A percentile compares a stretch with the other conserved stretches of the same genome.
Conservation (phyloP, 1,140 invertebrate species). For the Meloidogyne floridensis region DNA sequence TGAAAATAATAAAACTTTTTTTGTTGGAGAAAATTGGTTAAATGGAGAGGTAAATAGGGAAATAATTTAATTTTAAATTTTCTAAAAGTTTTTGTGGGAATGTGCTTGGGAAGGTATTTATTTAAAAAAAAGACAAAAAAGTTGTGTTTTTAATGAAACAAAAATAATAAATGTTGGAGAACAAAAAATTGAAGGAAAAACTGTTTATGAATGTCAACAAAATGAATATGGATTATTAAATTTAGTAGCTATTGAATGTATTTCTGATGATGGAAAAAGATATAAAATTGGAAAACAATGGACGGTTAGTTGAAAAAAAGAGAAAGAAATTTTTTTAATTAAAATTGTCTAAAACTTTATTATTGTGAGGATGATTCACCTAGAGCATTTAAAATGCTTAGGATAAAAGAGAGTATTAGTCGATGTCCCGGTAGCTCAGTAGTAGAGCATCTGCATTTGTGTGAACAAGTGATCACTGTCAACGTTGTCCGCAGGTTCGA, state of each 20-base stretch:
- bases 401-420: no score
- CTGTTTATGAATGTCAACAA: conserved; percentile 38
- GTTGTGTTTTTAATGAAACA: conserved; percentile 16
- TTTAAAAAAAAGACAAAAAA: conserved; percentile 11
- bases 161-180: conserved; percentile 25
- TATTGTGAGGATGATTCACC: no score
- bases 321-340: conserved; percentile 7
- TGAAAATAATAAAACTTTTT: not conserved
- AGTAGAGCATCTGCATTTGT: no score
- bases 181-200: conserved; percentile 11
- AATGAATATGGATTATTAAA: conserved; percentile 25
- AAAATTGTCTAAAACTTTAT: not conserved
- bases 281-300: conserved; percentile 36
- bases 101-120: conserved; percentile 17
- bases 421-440: no score
- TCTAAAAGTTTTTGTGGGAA: conserved; percentile 14
- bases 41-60: not conserved
- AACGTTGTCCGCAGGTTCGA: no score
- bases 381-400: no score
- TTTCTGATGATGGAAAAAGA: conserved; percentile 24
- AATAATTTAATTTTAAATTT: not conserved
- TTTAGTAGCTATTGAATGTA: conserved; percentile 29
- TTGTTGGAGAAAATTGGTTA: conserved; percentile 13
- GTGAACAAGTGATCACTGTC: no score
- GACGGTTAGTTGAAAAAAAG: conserved; percentile 19